Evolutionary conservation across 2,888 invertebrate genomes (phyloP), one percentile per base, ranked within the genome.

Genomic region (Trichogramma evanescens): DNA sequence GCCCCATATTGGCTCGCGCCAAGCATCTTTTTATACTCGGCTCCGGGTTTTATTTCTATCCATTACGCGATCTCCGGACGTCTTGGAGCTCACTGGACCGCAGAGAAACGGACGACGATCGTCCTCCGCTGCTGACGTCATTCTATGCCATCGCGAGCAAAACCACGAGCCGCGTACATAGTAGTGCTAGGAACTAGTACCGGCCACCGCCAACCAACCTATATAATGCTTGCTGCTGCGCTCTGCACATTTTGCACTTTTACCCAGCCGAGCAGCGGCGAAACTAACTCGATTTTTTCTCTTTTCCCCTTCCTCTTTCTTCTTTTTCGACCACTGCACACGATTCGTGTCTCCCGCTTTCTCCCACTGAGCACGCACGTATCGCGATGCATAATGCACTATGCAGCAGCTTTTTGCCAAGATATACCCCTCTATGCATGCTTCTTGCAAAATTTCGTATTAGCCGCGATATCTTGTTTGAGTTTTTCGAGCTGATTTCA

Each of bases 171-270:
- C 26, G 26, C 26, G 26, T 26, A 26, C 26, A 26, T 26, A 26
- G 26, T 26, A 3, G 26, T 26, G 3, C 26, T 26, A 2, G 26
- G 26, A 26, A 26, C 26, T 26, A 26, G 26, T 26, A 26, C 39
- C 6, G 43, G 50, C 38, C 7, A 38, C 50, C 10, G 51, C 38
- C 45, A 10, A 44, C 39, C 51, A 45, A 38, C 7, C 10, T 8
- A 13, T 10, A 64, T 60, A 64, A 44, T 61, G 62, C 65, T 62
- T 59, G 60, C 59, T 63, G 64, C 60, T 51, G 61, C 69, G 68
- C 68, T 67, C 70, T 73, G 74, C 73, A 72, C 74, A 72, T 74
- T 75, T 74, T 71, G 73, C 74, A 74, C 71, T 75, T 75, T 75
- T 75, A 70, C 67, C 65, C 63, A 63, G 66, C 67, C 66, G 63